A percentile compares a stretch with the other conserved stretches of the same genome.
Evolutionary conservation across 2,888 invertebrate species (phyloP).

Genomic region (Serrognathus titanus): DNA sequence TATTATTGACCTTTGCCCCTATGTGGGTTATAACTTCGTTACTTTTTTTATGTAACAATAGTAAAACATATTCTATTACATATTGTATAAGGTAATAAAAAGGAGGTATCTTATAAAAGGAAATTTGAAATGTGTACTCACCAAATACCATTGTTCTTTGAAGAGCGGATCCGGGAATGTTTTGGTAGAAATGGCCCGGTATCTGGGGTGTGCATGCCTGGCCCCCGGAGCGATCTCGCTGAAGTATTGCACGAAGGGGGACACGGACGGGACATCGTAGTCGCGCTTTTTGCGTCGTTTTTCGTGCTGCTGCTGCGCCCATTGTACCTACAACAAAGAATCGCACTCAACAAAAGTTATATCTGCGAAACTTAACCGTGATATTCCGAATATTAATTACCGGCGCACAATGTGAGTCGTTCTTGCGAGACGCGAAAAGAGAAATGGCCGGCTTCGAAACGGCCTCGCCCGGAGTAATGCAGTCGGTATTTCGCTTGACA

Average conservation of each 20-base stretch:
- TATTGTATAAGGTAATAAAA: no score
- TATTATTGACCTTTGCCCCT: no score
- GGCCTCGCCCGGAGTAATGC: no score
- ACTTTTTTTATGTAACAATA: no score
- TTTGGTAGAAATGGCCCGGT: constrained; percentile 49
- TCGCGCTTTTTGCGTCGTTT: constrained; percentile 86
- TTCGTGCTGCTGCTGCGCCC: constrained; percentile 95
- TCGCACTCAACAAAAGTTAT: constrained; percentile 10
- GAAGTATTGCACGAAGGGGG: constrained; percentile 50
- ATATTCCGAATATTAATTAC: no score
- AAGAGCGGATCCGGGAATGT: constrained; percentile 88
- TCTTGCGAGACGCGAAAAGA: no score
- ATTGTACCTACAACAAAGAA: constrained; percentile 65
- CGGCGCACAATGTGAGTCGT: no score
- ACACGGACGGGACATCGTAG: constrained; percentile 58
- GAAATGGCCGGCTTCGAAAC: no score
- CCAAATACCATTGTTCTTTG: constrained; percentile 97
- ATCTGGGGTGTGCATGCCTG: constrained; percentile 47
- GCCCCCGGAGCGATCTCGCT: constrained; percentile 51
- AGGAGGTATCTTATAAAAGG: no score
- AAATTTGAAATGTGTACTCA: constrained; percentile 55
- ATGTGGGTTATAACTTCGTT: no score
- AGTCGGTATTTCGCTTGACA: no score
- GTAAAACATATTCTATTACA: no score
- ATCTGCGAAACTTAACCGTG: neutral